Evolutionary conservation across 2,888 invertebrate species (phyloP).

Genomic region (Belgica antarctica): DNA sequence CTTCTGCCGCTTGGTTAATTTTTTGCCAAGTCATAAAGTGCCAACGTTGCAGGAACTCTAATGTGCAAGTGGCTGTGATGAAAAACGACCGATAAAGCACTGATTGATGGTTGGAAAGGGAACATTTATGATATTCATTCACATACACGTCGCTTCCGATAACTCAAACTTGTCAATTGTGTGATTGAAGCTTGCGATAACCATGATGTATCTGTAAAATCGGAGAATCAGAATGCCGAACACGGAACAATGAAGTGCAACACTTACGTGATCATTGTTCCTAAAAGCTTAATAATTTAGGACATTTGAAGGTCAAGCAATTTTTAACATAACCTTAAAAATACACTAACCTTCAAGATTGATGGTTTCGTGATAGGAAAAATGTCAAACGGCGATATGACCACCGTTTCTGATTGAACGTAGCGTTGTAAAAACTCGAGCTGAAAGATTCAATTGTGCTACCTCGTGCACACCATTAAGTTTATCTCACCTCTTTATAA

Average conservation of each 20-base stretch:
- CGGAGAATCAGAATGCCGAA: no score
- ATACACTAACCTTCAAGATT: not conserved
- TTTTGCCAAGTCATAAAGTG: not conserved
- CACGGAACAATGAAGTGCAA: no score
- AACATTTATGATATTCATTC: not conserved
- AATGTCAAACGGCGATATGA: constrained; percentile 7
- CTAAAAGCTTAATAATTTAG: constrained; percentile 9
- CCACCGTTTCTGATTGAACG: constrained; percentile 9
- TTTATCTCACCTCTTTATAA: constrained; percentile 53
- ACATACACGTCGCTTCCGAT: not conserved
- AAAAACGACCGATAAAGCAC: not conserved
- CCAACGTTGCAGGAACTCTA: not conserved
- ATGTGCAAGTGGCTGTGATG: no score
- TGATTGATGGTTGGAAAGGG: not conserved
- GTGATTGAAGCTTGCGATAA: constrained; percentile 22
- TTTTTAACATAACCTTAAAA: not conserved
- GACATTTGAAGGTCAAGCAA: not conserved
- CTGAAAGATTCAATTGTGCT: no score
- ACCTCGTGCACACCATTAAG: not conserved
- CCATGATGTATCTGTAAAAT: constrained; percentile 31
- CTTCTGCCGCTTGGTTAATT: not conserved
- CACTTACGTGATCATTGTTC: constrained; percentile 30
- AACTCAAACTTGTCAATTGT: constrained; percentile 18
- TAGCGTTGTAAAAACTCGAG: not conserved
- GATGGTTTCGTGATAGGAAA: constrained; percentile 30